Percentiles rank a stretch among this genome's conserved stretches.
Conservation (phyloP, 1,140 invertebrate genomes). For the Magallana angulata region DNA sequence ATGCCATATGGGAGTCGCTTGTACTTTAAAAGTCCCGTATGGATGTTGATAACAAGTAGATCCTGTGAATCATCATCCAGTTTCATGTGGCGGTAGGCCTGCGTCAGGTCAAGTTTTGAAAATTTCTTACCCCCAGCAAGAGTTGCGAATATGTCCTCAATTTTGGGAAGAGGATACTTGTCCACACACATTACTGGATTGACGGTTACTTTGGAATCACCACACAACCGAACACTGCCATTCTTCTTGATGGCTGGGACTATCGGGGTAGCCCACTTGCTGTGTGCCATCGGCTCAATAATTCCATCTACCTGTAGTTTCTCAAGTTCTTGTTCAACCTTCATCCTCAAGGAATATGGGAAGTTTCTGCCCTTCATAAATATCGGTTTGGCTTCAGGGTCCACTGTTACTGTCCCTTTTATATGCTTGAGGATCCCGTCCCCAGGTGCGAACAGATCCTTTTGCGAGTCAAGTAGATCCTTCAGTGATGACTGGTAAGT, state of each 20-base stretch:
- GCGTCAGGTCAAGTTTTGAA: constrained; percentile 51
- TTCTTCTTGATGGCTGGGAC: constrained; percentile 76
- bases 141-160: constrained; percentile 69
- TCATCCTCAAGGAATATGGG: constrained; percentile 75
- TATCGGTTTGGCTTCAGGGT: constrained; percentile 38
- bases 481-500: background rate
- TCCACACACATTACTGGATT: constrained; percentile 67
- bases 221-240: constrained; percentile 75
- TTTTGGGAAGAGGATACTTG: constrained; percentile 70
- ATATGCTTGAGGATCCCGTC: constrained; percentile 12
- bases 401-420: constrained; percentile 5
- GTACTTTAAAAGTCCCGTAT: constrained; percentile 53
- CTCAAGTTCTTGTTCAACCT: constrained; percentile 76
- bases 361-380: constrained; percentile 64
- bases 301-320: constrained; percentile 74
- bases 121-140: constrained; percentile 57
- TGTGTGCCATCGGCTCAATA: constrained; percentile 73
- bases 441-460: constrained; percentile 62
- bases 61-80: constrained; percentile 65
- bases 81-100: constrained; percentile 64
- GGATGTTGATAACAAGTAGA: constrained; percentile 61
- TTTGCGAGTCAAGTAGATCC: background rate
- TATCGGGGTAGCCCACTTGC: constrained; percentile 75
- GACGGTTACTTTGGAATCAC: constrained; percentile 74
- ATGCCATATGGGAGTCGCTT: constrained; percentile 76